These are phyloP conservation scores for Ctenodactylus gundi DNA, from an alignment of 2,113 vertebrate genomes.

Conservation along the genomic window DNA sequence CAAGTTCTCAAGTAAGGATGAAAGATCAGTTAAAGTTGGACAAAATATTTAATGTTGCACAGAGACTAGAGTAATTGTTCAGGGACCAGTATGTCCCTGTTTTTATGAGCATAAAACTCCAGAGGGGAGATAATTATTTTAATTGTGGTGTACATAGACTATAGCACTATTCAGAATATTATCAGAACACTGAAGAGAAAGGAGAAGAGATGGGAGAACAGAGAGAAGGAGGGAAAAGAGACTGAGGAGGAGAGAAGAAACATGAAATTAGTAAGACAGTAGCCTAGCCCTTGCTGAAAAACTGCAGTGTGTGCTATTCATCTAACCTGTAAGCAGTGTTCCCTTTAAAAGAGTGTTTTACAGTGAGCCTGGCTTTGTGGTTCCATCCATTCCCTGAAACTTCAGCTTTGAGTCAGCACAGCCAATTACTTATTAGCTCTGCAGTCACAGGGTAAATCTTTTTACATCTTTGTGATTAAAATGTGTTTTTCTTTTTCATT, in stretches of 20 bases:
- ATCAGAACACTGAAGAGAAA: not conserved
- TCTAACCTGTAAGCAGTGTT: not conserved
- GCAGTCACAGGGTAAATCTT: not conserved
- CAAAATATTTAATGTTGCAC: conserved; percentile 60
- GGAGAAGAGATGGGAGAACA: fast-evolving
- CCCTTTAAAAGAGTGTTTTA: not conserved
- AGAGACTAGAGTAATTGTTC: conserved; percentile 59
- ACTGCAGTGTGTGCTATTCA: not conserved
- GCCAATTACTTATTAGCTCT: not conserved
- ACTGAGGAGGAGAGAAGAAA: not conserved
- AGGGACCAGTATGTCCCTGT: conserved; percentile 13
- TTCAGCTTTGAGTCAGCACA: not conserved
- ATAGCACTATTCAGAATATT: conserved; percentile 47
- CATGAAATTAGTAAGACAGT: not conserved
- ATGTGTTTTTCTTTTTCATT: not conserved
- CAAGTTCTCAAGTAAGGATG: conserved; percentile 48
- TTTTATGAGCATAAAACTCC: conserved; percentile 61
- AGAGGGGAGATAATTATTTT: conserved; percentile 54
- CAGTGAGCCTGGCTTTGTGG: not conserved
- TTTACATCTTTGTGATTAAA: not conserved
- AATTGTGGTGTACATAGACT: conserved; percentile 27
- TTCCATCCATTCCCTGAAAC: not conserved
- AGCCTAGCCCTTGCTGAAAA: not conserved
- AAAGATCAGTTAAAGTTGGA: conserved; percentile 60
- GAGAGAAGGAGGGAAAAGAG: not conserved